These are phyloP conservation scores for Mionectes olivaceus DNA, from an alignment of 2,797 vertebrate genomes.

Conservation along the genomic window DNA sequence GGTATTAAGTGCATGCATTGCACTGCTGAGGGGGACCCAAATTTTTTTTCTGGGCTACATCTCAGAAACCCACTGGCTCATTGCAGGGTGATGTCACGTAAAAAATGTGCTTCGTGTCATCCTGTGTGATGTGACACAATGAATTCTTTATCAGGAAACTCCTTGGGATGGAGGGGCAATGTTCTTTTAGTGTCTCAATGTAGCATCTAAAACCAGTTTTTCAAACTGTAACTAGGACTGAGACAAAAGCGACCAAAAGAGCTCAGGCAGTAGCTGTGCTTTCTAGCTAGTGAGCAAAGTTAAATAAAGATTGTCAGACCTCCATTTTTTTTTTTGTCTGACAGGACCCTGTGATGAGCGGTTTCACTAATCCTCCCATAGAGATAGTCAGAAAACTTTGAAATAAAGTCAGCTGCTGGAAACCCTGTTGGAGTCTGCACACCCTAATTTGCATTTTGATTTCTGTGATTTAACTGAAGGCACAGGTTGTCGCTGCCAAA, in stretches of 20 bases:
- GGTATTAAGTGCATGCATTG: background rate
- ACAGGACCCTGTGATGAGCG: background rate
- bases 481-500: constrained; percentile 86
- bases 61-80: background rate
- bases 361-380: constrained; percentile 44
- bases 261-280: background rate
- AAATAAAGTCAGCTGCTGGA: constrained; percentile 73
- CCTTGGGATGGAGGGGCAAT: background rate
- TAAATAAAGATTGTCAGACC: background rate
- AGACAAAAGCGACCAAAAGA: background rate
- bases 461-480: constrained; percentile 81
- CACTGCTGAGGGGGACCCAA: background rate
- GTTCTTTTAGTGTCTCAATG: background rate
- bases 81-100: background rate
- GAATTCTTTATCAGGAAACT: background rate
- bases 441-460: constrained; percentile 80
- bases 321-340: background rate
- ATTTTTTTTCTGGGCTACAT: background rate
- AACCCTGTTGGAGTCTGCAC: constrained; percentile 64
- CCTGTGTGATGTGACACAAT: fast-evolving
- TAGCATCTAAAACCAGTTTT: background rate
- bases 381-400: constrained; percentile 66
- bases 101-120: background rate
- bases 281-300: background rate
- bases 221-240: background rate